Evolutionary conservation across 1,140 invertebrate species (phyloP).

Genomic region (Gonioctena quinquepunctata): DNA sequence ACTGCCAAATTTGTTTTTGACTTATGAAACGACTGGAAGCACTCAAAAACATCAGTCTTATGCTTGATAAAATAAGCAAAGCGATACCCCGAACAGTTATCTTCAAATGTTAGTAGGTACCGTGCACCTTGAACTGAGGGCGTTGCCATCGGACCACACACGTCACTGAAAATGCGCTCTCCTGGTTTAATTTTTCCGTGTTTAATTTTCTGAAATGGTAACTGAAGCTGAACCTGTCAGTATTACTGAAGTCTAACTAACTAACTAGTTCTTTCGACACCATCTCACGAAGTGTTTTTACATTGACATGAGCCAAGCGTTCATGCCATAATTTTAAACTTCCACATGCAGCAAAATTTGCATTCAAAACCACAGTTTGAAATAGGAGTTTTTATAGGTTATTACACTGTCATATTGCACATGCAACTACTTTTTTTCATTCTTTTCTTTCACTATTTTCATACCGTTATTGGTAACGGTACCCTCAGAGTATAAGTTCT

Average conservation of each 20-base stretch:
- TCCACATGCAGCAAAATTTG: background rate
- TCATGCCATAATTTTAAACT: background rate
- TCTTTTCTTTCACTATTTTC: background rate
- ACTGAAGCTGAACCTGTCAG: constrained; percentile 13
- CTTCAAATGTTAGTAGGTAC: background rate
- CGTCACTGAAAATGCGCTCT: constrained; percentile 11
- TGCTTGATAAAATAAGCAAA: background rate
- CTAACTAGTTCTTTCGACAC: background rate
- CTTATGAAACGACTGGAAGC: constrained; percentile 23
- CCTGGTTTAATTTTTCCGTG: constrained; percentile 1
- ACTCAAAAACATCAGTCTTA: background rate
- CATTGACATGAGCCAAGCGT: background rate
- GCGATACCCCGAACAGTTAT: background rate
- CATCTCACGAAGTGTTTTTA: background rate
- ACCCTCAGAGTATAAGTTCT: constrained; percentile 15
- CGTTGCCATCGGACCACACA: constrained; percentile 21
- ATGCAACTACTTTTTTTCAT: background rate
- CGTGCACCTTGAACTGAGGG: constrained; percentile 5
- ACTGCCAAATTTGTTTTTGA: background rate
- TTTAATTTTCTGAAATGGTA: constrained; percentile 5
- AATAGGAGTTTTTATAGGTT: background rate
- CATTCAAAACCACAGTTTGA: background rate
- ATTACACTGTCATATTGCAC: background rate
- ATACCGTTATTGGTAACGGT: constrained; percentile 14
- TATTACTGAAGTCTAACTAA: background rate